Evolutionary conservation across 1,140 invertebrate genomes (phyloP), one percentile per base, ranked within the genome.

Genomic region (Trypoxylus dichotomus): DNA sequence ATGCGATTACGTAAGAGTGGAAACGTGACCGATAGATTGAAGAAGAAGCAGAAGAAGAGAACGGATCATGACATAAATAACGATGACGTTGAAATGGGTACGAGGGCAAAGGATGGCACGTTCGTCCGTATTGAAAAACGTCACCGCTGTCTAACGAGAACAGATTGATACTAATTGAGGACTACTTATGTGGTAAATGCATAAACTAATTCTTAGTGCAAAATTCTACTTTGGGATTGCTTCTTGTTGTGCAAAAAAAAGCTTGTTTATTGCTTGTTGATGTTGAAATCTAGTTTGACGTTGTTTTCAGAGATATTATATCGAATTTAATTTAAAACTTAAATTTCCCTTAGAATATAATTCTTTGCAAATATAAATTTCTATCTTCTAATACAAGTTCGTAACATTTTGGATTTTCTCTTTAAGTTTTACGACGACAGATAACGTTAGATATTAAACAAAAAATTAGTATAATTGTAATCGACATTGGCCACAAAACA

Each of bases 1-100:
- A 41, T 76, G 43, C 75, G 75, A 76, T 79, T 78, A 74, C 78
- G 60, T 79, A 76, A 79, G 75, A 74, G 32, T 37, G 72, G 75
- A 76, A 76, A 71, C 75, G 78, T 76, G 78, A 79, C 75, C 75
- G 60, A 77, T 41, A 72, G 71, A 76, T 58, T 27, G 60, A 24
- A 60, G 21, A 74, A 54, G 63, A 32, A n/a, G 72, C 27, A 25
- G 47, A 76, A 58, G 21, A 76, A 13, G 42, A 58, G 43, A 24
- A 68, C 60, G 24, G 8, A 21, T 24, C 60, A 68, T 68, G 19
- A 60, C 75, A 41, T 60, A 76, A 58, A 76, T 60, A 60, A 60
- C 47, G 47, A 68, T 68, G 60, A 68, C 60, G 60, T 68, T 68
- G 60, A 68, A 68, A 68, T 68, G 60, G 27, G 24, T 75, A 43